Evolutionary conservation across 1,140 invertebrate genomes (phyloP).

Genomic region (Sesamia nonagrioides): DNA sequence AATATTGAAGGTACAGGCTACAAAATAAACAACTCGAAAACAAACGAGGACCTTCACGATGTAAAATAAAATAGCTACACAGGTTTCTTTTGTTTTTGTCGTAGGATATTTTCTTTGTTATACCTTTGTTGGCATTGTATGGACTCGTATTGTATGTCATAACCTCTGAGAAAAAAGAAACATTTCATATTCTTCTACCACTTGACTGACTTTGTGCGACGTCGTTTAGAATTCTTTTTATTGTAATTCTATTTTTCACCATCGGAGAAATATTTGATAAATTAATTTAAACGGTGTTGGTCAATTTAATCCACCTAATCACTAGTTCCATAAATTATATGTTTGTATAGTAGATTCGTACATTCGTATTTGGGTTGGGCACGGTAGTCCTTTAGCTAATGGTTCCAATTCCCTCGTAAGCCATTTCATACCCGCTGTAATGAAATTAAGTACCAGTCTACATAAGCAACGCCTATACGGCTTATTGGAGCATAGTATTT

Average conservation of each 20-base stretch:
- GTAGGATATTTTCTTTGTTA: conserved; percentile 42
- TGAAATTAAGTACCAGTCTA: conserved; percentile 15
- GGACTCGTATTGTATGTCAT: conserved; percentile 21
- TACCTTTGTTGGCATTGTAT: conserved; percentile 33
- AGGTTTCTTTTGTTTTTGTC: conserved; percentile 43
- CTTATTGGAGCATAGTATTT: conserved; percentile 7
- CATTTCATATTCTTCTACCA: conserved; percentile 31
- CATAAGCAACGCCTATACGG: background rate
- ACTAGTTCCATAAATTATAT: background rate
- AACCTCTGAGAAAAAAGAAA: conserved; percentile 24
- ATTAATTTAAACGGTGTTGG: background rate
- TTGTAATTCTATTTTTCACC: background rate
- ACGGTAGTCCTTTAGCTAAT: conserved; percentile 34
- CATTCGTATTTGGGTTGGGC: conserved; percentile 34
- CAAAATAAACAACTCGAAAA: conserved; percentile 51
- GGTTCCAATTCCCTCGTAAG: conserved; percentile 38
- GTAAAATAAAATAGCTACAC: conserved; percentile 43
- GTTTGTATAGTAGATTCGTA: conserved; percentile 14
- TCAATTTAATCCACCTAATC: background rate
- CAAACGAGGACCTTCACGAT: conserved; percentile 33
- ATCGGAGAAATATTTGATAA: background rate
- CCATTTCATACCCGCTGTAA: conserved; percentile 28
- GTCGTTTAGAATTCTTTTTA: background rate
- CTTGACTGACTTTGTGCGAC: conserved; percentile 22
- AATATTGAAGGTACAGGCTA: conserved; percentile 32